Percentiles rank a stretch among this genome's conserved stretches.
Evolutionary conservation across 2,797 vertebrate genomes (phyloP).

Genomic region (Gorsachius magnificus): DNA sequence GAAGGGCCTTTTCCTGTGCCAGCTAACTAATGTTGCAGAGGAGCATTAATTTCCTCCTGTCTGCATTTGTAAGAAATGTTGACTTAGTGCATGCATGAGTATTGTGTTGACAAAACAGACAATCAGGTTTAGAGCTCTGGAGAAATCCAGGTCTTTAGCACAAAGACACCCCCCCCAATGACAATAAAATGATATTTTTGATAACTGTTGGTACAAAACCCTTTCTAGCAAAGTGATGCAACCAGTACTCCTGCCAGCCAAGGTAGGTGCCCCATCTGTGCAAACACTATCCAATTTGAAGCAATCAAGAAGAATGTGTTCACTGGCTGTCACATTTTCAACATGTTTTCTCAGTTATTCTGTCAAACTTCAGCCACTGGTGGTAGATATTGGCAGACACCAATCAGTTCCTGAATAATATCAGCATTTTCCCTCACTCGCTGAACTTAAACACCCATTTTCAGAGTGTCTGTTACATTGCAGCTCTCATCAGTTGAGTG

Average conservation of each 20-base stretch:
- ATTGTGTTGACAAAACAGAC: background rate
- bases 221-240: background rate
- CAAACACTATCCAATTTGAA: background rate
- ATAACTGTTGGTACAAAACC: background rate
- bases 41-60: background rate
- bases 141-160: background rate
- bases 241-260: background rate
- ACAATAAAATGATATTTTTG: conserved; percentile 3
- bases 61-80: background rate
- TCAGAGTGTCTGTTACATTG: background rate
- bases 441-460: background rate
- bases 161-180: background rate
- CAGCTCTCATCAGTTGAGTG: background rate
- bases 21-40: background rate
- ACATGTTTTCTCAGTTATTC: background rate
- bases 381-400: background rate
- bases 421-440: background rate
- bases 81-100: background rate
- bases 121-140: background rate
- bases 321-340: conserved; percentile 27
- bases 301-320: background rate
- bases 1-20: background rate
- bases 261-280: background rate
- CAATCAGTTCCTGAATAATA: background rate
- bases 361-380: background rate